These are phyloP conservation scores for Suricata suricatta DNA, from an alignment of 2,113 vertebrate species.

Conservation along the genomic window DNA sequence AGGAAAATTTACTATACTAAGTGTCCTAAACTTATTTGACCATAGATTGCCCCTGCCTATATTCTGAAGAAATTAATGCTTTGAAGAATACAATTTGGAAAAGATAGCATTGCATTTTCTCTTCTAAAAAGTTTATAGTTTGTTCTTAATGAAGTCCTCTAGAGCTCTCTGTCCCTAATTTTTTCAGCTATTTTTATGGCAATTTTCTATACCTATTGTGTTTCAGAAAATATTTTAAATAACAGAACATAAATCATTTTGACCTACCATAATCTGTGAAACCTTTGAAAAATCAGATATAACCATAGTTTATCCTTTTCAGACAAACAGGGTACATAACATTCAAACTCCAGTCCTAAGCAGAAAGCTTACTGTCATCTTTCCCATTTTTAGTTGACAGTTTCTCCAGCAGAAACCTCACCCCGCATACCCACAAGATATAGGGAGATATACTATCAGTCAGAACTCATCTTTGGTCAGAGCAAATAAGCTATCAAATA, in stretches of 20 bases:
- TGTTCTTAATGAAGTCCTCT: neutral
- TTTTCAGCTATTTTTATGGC: neutral
- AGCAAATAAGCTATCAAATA: slow-evolving; percentile 30
- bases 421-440: neutral
- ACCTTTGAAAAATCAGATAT: neutral
- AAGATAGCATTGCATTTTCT: slow-evolving; percentile 30
- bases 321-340: neutral
- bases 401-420: neutral
- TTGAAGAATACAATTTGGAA: neutral
- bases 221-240: slow-evolving; percentile 28
- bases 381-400: slow-evolving; percentile 4
- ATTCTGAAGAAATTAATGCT: neutral
- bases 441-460: neutral
- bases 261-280: neutral
- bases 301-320: neutral
- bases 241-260: neutral
- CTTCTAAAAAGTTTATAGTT: neutral
- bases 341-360: neutral
- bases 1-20: neutral
- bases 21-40: neutral
- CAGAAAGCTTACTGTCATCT: neutral
- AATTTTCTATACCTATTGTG: neutral
- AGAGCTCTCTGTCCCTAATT: neutral
- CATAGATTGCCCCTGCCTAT: neutral
- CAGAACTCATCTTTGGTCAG: neutral